Evolutionary conservation across 2,888 invertebrate genomes (phyloP).

Genomic region (Sialis fuliginosa): DNA sequence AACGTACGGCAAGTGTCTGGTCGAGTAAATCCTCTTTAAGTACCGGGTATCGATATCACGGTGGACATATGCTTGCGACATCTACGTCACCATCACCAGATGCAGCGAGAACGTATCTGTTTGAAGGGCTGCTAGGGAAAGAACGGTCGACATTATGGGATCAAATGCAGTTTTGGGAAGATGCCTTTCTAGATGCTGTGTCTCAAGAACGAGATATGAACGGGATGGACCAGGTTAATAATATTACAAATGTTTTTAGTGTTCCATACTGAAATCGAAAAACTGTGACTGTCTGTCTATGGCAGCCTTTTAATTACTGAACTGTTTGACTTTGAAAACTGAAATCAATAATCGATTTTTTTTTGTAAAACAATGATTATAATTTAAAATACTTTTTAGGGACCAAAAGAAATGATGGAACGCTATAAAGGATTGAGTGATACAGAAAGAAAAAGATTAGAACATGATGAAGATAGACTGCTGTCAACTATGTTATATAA

Average conservation of each 20-base stretch:
- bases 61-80: constrained; percentile 69
- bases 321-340: too few species aligned
- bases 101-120: constrained; percentile 74
- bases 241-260: too few species aligned
- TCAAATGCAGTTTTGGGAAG: constrained; percentile 99
- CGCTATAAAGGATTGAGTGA: constrained; percentile 86
- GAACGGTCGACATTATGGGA: constrained; percentile 87
- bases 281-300: too few species aligned
- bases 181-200: constrained; percentile 94
- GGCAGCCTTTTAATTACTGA: too few species aligned
- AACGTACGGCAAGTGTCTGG: constrained; percentile 76
- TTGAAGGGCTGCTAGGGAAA: constrained; percentile 71
- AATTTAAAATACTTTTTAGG: constrained; percentile 24
- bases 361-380: neutral
- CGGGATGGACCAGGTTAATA: constrained; percentile 83
- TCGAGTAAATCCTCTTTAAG: constrained; percentile 81
- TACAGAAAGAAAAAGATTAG: constrained; percentile 81
- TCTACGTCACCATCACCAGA: constrained; percentile 83
- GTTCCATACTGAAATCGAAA: too few species aligned
- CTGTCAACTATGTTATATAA: constrained; percentile 93
- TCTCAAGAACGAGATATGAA: constrained; percentile 96
- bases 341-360: too few species aligned
- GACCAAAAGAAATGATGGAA: constrained; percentile 98
- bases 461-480: constrained; percentile 93
- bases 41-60: constrained; percentile 72